These are phyloP conservation scores for Phalangium opilio DNA, from an alignment of 2,888 invertebrate species.

Conservation along the genomic window DNA sequence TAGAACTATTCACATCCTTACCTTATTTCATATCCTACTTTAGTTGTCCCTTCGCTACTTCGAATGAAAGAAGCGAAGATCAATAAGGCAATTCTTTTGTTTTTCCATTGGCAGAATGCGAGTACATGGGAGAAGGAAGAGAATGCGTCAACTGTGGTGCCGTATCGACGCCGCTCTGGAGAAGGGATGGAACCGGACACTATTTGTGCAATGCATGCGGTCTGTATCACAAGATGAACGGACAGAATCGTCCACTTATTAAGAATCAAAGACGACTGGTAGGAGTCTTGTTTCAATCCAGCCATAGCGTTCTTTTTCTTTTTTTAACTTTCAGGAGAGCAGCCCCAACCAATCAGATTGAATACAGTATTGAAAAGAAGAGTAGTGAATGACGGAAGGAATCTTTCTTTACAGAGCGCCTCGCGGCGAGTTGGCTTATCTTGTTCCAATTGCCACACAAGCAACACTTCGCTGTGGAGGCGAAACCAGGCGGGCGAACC, in stretches of 20 bases:
- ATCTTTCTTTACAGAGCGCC: slow-evolving; percentile 9
- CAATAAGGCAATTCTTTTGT: too few relatives aligned
- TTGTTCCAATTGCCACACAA: slow-evolving; percentile 88
- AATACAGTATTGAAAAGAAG: too few relatives aligned
- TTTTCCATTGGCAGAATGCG: background rate
- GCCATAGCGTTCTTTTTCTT: too few relatives aligned
- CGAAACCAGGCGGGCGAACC: slow-evolving; percentile 85
- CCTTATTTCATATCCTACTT: too few relatives aligned
- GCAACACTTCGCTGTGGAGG: slow-evolving; percentile 86
- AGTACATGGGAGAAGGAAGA: slow-evolving; percentile 58
- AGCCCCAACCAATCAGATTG: too few relatives aligned
- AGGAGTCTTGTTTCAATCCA: background rate
- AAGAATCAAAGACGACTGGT: slow-evolving; percentile 89
- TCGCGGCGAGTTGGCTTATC: slow-evolving; percentile 54
- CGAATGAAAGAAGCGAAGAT: too few relatives aligned
- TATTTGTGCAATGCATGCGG: slow-evolving; percentile 98
- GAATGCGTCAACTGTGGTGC: slow-evolving; percentile 98
- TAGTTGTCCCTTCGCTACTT: too few relatives aligned
- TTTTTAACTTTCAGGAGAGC: too few relatives aligned
- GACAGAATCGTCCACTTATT: slow-evolving; percentile 90
- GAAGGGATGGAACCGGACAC: slow-evolving; percentile 90
- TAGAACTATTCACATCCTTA: too few relatives aligned
- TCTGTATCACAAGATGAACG: slow-evolving; percentile 98
- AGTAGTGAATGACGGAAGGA: too few relatives aligned
- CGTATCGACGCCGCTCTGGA: slow-evolving; percentile 89